Conservation (phyloP, 2,888 invertebrate species). For the Tricholauxania praeusta region DNA sequence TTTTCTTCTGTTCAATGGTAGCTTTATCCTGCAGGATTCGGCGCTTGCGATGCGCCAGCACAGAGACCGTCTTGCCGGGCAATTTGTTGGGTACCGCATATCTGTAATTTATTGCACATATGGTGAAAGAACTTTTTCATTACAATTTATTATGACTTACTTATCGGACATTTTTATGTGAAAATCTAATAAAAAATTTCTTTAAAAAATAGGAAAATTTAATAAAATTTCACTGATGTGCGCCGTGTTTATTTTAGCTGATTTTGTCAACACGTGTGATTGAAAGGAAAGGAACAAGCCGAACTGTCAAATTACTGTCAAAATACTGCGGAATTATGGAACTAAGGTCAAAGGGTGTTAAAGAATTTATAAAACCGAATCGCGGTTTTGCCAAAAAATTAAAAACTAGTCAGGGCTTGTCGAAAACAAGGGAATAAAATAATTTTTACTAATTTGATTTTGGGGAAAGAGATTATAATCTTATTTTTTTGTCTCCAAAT, state of each 20-base stretch:
- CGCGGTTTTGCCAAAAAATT: too few species aligned
- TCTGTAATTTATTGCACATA: constrained; percentile 48
- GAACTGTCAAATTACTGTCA: background rate
- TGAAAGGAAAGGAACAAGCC: background rate
- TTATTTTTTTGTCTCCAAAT: too few species aligned
- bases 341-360: too few species aligned
- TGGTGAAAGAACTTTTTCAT: background rate
- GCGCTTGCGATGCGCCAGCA: constrained; percentile 66
- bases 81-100: constrained; percentile 67
- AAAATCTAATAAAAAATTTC: background rate
- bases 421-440: too few species aligned
- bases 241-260: background rate
- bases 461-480: too few species aligned
- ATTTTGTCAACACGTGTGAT: constrained; percentile 37
- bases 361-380: too few species aligned
- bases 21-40: constrained; percentile 64
- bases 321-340: background rate
- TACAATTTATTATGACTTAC: constrained; percentile 48
- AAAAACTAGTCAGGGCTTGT: too few species aligned
- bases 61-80: constrained; percentile 66
- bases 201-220: background rate
- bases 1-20: constrained; percentile 59
- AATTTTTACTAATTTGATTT: too few species aligned
- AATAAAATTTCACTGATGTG: background rate
- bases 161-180: constrained; percentile 61